Percentiles rank a stretch among this genome's conserved stretches.
Conservation (phyloP, 2,888 invertebrate genomes). For the Melanostoma scalare region DNA sequence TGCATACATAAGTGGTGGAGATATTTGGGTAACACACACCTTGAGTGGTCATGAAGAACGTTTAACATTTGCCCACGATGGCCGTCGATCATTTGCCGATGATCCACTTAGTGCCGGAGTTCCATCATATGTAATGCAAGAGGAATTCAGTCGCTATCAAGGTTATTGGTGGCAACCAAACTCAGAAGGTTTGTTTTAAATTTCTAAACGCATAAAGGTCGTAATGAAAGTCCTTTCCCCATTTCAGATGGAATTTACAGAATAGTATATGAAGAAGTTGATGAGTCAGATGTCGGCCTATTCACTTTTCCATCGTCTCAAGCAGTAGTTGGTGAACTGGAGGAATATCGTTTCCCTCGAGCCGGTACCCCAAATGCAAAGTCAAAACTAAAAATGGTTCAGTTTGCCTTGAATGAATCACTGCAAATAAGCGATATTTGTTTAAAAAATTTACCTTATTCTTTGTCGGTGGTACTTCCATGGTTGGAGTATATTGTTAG, state of each 20-base stretch:
- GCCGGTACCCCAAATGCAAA: conserved; percentile 95
- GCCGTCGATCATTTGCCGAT: conserved; percentile 87
- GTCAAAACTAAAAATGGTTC: conserved; percentile 92
- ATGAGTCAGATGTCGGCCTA: conserved; percentile 95
- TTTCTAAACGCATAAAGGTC: background rate
- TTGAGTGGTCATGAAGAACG: conserved; percentile 86
- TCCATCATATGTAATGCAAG: conserved; percentile 99
- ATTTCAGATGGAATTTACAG: conserved; percentile 88
- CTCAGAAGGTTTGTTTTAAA: conserved; percentile 83
- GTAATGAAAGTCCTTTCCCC: background rate
- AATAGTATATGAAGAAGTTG: conserved; percentile 93
- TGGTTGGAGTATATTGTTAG: conserved; percentile 98
- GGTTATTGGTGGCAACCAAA: conserved; percentile 99
- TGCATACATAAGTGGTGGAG: conserved; percentile 94
- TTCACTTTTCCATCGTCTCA: conserved; percentile 93
- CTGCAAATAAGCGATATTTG: conserved; percentile 89
- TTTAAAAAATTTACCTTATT: conserved; percentile 89
- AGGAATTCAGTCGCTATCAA: conserved; percentile 97
- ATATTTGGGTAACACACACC: conserved; percentile 92
- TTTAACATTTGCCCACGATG: conserved; percentile 87
- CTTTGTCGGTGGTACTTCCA: conserved; percentile 91
- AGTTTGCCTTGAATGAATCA: conserved; percentile 86
- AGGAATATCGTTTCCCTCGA: conserved; percentile 93
- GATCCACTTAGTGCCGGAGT: conserved; percentile 95
- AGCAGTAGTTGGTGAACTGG: conserved; percentile 90